Evolutionary conservation across 2,888 invertebrate species (phyloP), one percentile per base, ranked within the genome.

Genomic region (Drosophila testacea): DNA sequence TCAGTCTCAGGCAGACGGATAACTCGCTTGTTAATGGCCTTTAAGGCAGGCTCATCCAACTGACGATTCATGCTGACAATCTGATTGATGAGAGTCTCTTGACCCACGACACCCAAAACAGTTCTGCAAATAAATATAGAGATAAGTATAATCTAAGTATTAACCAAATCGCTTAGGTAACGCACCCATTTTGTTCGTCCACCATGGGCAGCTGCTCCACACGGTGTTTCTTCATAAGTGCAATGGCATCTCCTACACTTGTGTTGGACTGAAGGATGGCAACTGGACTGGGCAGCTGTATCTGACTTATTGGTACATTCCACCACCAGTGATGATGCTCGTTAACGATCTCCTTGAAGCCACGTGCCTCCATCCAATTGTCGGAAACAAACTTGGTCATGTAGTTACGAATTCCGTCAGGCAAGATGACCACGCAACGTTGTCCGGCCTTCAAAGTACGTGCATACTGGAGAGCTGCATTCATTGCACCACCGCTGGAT

Each of bases 391-490:
- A 98, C 92, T 99, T 99, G 11, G 98, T 98, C 96, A 99, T 97
- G 92, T 99, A 99, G 93, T 99, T 99, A 75, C 99, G 95, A 71
- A 99, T 96, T 76, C 97, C 97, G 92, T 99, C 99, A 0, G 99
- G 98, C 52, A 99, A 93, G 48, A 99, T 91, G 2, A 99, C 96
- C 7, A 99, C 99, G 90, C 98, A 92, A 64, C 93, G 93, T 93
- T 99, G 97, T 0, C 96, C 97, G 74, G 95, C 95, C 83, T 96
- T 95, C 56, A 99, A 93, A 7, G 94, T 93, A 83, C 95, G 95
- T 0, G 97, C 97, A 4, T 95, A 94, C 90, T 95, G 92, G 6
- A 98, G 74, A 0, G 98, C 98, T 44, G 94, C 96, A 84, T 94
- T 94, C 94, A 98, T 93, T 0, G 96, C 96, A 4, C 97, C 94